Conservation (phyloP, 2,797 vertebrate genomes). For the Gymnopithys bicolor region DNA sequence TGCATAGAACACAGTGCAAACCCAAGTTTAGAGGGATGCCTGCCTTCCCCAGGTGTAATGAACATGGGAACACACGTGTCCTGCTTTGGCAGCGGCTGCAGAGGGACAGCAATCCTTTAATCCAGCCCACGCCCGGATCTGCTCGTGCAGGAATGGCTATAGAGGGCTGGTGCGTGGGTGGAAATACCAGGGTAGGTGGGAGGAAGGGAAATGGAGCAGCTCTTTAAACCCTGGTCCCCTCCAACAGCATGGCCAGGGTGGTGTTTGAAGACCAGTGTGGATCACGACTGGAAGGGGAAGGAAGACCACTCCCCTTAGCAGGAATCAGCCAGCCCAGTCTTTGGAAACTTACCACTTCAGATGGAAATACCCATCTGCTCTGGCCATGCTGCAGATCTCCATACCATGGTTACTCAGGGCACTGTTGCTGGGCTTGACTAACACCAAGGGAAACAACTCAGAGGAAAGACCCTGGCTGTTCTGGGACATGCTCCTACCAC, state of each 20-base stretch:
- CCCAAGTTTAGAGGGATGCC: neutral
- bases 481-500: rapidly evolving
- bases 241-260: neutral
- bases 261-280: neutral
- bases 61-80: rapidly evolving
- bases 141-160: neutral
- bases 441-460: neutral
- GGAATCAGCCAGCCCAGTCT: neutral
- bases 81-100: neutral
- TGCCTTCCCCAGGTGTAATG: rapidly evolving
- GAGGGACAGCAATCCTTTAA: neutral
- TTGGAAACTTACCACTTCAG: neutral
- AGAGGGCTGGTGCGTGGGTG: rapidly evolving
- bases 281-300: neutral
- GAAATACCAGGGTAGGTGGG: neutral
- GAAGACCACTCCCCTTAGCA: neutral
- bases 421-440: neutral
- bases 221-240: neutral
- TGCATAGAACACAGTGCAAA: neutral
- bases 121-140: neutral
- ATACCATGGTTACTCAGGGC: neutral
- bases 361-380: neutral
- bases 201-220: neutral
- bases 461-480: neutral
- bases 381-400: neutral